Percentiles rank a stretch among this genome's conserved stretches.
Conservation (phyloP, 2,113 vertebrate genomes). For the Chitala chitala region DNA sequence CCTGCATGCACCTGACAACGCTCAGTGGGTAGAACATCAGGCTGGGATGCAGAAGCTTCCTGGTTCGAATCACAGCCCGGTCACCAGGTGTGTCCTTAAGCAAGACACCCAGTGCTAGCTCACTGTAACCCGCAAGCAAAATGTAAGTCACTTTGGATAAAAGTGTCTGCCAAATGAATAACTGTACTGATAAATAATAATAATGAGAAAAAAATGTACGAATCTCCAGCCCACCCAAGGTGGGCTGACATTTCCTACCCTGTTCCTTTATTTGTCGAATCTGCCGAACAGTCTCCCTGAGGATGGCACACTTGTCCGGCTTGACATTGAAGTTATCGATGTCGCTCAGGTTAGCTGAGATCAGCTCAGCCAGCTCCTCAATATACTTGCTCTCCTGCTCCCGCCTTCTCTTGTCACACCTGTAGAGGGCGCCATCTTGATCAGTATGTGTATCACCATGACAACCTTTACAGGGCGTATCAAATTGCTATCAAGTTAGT, state of each 20-base stretch:
- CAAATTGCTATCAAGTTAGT: background rate
- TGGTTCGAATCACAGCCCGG: too few species aligned
- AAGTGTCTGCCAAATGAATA: too few species aligned
- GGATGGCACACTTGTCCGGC: conserved; percentile 97
- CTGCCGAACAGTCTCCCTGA: conserved; percentile 97
- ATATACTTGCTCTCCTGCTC: conserved; percentile 99
- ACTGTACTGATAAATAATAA: background rate
- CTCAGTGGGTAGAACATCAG: too few species aligned
- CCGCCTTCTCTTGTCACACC: conserved; percentile 90
- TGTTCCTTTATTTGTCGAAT: conserved; percentile 98
- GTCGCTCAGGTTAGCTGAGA: conserved; percentile 96
- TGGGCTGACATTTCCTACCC: conserved; percentile 62
- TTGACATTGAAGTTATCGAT: conserved; percentile 99
- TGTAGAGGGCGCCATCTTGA: conserved; percentile 41
- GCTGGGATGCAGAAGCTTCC: too few species aligned
- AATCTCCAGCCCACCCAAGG: background rate
- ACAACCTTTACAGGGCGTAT: background rate
- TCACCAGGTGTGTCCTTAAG: too few species aligned
- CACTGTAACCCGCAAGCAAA: too few species aligned
- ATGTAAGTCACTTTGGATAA: too few species aligned
- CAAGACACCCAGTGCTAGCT: too few species aligned
- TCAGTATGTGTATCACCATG: conserved; percentile 13
- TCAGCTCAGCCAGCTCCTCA: conserved; percentile 94
- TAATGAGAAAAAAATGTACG: too few species aligned
- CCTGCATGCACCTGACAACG: too few species aligned